A percentile compares a stretch with the other conserved stretches of the same genome.
These are phyloP conservation scores for Forbesichthys papilliferus DNA, from an alignment of 2,113 vertebrate genomes.

Conservation along the genomic window DNA sequence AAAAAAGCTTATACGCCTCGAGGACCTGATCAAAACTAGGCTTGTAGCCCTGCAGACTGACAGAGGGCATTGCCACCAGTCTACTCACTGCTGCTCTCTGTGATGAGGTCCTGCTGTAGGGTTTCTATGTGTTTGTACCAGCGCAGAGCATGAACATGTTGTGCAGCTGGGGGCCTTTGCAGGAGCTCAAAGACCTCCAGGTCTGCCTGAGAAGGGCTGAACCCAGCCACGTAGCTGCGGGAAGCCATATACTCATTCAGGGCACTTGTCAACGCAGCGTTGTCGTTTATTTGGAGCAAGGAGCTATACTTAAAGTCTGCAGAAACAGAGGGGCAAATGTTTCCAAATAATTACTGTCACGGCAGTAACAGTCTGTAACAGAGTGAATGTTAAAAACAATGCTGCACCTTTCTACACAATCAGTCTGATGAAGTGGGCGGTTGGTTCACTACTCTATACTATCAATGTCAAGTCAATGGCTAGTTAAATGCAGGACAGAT, in stretches of 20 bases:
- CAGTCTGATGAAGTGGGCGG: neutral
- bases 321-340: constrained; percentile 82
- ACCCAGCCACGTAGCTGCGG: constrained; percentile 93
- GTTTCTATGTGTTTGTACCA: constrained; percentile 94
- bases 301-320: constrained; percentile 88
- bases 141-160: constrained; percentile 87
- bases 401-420: no score
- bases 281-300: constrained; percentile 88
- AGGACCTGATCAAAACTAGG: neutral
- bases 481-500: neutral
- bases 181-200: constrained; percentile 85
- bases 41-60: constrained; percentile 11
- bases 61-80: constrained; percentile 28
- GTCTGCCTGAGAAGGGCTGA: constrained; percentile 87
- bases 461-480: neutral
- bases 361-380: neutral
- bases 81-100: constrained; percentile 91
- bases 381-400: no score
- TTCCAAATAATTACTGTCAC: constrained; percentile 45
- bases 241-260: constrained; percentile 90
- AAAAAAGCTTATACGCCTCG: neutral
- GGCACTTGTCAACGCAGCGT: constrained; percentile 80
- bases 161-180: constrained; percentile 81
- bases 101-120: constrained; percentile 79
- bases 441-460: neutral